phyloP scores from a whole-genome alignment of 2,797 vertebrate species.

The Sebastes paucispinis region DNA sequence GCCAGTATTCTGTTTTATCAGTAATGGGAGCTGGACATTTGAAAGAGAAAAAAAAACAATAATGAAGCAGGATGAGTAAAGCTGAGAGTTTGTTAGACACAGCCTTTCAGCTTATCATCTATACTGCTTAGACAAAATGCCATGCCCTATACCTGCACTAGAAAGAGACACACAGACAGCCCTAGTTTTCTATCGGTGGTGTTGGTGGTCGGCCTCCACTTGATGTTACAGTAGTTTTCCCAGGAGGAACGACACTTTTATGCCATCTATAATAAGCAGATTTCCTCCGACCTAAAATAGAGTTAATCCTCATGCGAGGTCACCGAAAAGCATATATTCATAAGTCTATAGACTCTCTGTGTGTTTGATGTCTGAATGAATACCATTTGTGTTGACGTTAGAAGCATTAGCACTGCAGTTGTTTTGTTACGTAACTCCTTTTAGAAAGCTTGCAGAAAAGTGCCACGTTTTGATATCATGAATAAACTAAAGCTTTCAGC shows the following conservation, averaged over 20 bases:
- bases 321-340: constrained; percentile 17
- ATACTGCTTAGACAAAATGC: constrained; percentile 1
- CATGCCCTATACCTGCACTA: background rate
- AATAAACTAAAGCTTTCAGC: constrained; percentile 74
- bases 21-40: background rate
- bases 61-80: background rate
- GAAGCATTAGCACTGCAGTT: constrained; percentile 51
- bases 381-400: constrained; percentile 41
- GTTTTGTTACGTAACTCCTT: constrained; percentile 62
- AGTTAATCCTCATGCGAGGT: constrained; percentile 62
- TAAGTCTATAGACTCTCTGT: constrained; percentile 1
- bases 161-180: constrained; percentile 13
- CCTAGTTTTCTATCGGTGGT: constrained; percentile 8
- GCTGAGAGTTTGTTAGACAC: background rate
- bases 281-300: constrained; percentile 63
- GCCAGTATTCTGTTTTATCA: background rate
- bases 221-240: constrained; percentile 36
- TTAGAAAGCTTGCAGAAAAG: constrained; percentile 61
- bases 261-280: constrained; percentile 64
- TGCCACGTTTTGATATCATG: constrained; percentile 63
- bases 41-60: background rate
- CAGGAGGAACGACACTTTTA: constrained; percentile 39
- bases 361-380: constrained; percentile 31
- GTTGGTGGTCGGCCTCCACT: constrained; percentile 35
- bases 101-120: background rate